Base-by-base conservation (phyloP, 1,140 invertebrate species). In the Lepeophtheirus salmonis region DNA sequence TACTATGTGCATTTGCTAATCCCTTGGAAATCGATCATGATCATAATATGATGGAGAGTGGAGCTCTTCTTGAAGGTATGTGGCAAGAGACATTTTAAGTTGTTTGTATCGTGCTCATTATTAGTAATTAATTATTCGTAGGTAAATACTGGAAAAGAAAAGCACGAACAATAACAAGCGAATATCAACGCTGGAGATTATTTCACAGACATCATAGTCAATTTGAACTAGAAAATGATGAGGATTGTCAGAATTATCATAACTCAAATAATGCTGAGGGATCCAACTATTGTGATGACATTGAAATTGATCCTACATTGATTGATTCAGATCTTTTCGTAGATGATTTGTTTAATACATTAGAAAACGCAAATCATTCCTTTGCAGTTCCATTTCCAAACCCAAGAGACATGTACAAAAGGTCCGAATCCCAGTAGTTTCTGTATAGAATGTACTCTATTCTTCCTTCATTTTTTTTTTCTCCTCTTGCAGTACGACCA, bases 61-160 rank as follows among this genome's bases (percentile, higher is more conserved):
- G 56, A 24, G 51, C 62, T 14, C n/a, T 61, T 13, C 23, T 61
- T 2, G 59, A 50, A 20, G 56, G 20, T 63, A 41, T n/a, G n/a
- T n/a, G n/a, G n/a, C n/a, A n/a, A n/a, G n/a, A n/a, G n/a, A n/a
- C n/a, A n/a, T n/a, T n/a, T n/a, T n/a, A n/a, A n/a, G 51, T n/a
- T 30, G 59, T 63, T 66, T 63, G 59, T 59, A 53, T 50, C 53
- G 20, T 62, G 59, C 63, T 17, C 60, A 52, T n/a, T 63, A 24
- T 12, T 60, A 13, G 14, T 0, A 60, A 16, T 49, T 55, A 41
- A 48, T 14, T 50, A 60, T 30, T 86, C 30, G 6, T 41, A 41
- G 30, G 30, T 6, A 96, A 97, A 78, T 99, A 98, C 73, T 98
- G 95, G 94, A 98, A 98, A 76, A 74, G 95, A 69, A 82, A 90